phyloP scores from a whole-genome alignment of 2,113 vertebrate species.

The Pygoscelis adeliae region DNA sequence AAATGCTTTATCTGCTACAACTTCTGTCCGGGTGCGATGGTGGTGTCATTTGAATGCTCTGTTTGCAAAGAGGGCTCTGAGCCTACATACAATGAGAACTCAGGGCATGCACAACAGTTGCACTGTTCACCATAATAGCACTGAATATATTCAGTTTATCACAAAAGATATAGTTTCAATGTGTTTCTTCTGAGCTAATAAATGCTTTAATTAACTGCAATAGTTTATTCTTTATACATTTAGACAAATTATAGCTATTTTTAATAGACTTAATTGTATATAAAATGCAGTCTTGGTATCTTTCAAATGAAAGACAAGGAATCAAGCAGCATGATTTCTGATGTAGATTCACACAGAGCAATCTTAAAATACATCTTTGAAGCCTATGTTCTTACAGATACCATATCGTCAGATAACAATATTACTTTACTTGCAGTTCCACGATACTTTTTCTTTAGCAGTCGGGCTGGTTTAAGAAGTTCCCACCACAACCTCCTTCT shows the following conservation, averaged over 20 bases:
- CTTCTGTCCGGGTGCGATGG: not conserved
- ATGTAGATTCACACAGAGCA: not conserved
- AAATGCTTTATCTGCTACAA: not conserved
- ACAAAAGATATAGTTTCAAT: not conserved
- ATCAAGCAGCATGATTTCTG: not conserved
- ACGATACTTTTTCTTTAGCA: not conserved
- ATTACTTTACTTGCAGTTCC: not conserved
- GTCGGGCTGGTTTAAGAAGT: not conserved
- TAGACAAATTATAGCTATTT: not conserved
- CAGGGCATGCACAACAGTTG: not conserved
- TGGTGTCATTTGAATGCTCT: not conserved
- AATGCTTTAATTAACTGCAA: not conserved
- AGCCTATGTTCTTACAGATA: not conserved
- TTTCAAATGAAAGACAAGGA: not conserved
- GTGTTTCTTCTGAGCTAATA: not conserved
- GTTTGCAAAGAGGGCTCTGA: not conserved
- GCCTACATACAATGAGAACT: accelerated
- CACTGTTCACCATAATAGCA: not conserved
- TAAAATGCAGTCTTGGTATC: not conserved
- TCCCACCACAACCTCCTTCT: not conserved
- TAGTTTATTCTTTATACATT: not conserved
- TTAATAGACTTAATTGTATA: not conserved
- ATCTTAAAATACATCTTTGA: not conserved
- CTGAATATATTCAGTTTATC: not conserved
- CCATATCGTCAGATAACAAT: not conserved